phyloP scores from a whole-genome alignment of 2,888 invertebrate species.

The Pseudeuparius sepicola region DNA sequence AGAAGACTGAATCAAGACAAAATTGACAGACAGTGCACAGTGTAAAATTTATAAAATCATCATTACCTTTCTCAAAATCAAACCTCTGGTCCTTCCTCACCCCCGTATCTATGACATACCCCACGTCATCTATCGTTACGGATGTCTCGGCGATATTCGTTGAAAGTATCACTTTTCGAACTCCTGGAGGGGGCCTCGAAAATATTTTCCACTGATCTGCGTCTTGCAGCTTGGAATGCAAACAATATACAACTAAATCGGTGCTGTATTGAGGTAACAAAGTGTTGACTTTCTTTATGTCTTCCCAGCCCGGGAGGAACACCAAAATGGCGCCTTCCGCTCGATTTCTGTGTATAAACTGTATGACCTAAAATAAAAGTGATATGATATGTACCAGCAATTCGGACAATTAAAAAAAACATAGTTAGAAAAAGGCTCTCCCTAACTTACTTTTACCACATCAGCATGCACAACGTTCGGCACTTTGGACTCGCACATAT shows the following conservation, averaged over 20 bases:
- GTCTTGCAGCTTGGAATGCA: slow-evolving; percentile 46
- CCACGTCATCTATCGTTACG: slow-evolving; percentile 62
- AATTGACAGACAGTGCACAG: too few species aligned
- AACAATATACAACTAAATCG: slow-evolving; percentile 29
- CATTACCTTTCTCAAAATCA: slow-evolving; percentile 41
- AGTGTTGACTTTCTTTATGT: slow-evolving; percentile 47
- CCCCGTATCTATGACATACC: slow-evolving; percentile 57
- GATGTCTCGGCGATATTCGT: slow-evolving; percentile 66
- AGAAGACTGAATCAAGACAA: too few species aligned
- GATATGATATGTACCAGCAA: too few species aligned
- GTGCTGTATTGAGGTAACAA: slow-evolving; percentile 25
- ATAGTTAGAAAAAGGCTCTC: too few species aligned
- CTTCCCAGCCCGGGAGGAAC: slow-evolving; percentile 68
- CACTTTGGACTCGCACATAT: slow-evolving; percentile 33
- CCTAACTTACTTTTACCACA: slow-evolving; percentile 33
- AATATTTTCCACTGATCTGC: slow-evolving; percentile 52
- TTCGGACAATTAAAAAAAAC: too few species aligned
- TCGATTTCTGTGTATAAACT: slow-evolving; percentile 47
- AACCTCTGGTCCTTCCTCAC: slow-evolving; percentile 49
- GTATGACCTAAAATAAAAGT: slow-evolving; percentile 37
- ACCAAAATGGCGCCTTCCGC: slow-evolving; percentile 60
- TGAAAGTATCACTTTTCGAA: slow-evolving; percentile 57
- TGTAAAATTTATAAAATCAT: too few species aligned
- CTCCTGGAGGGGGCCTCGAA: slow-evolving; percentile 39
- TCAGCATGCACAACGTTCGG: slow-evolving; percentile 44